phyloP scores from a whole-genome alignment of 2,113 vertebrate species.

The Odontophorus gujanensis region DNA sequence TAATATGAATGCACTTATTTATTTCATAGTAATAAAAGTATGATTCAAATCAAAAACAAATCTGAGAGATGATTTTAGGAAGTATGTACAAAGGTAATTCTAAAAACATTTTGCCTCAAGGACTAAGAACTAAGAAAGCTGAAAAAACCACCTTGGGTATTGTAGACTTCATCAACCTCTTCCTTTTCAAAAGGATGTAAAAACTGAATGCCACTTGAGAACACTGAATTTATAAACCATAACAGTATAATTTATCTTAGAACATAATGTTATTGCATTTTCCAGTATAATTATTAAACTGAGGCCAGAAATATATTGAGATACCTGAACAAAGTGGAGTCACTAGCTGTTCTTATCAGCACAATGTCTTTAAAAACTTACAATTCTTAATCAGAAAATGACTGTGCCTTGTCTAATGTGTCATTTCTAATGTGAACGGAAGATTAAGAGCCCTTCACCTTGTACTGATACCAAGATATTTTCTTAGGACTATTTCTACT shows the following conservation, averaged over 20 bases:
- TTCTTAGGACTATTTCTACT: rapidly evolving
- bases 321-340: background rate
- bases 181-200: background rate
- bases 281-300: constrained; percentile 11
- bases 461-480: background rate
- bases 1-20: constrained; percentile 38
- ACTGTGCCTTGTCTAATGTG: background rate
- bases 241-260: background rate
- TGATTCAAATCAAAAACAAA: constrained; percentile 32
- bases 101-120: constrained; percentile 9
- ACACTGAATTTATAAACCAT: constrained; percentile 5
- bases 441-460: background rate
- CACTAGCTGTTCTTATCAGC: background rate
- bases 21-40: constrained; percentile 24
- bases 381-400: background rate
- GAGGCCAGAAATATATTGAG: background rate
- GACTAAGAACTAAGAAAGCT: background rate
- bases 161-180: background rate
- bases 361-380: background rate
- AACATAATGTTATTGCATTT: constrained; percentile 12
- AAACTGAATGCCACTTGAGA: background rate
- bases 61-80: constrained; percentile 1
- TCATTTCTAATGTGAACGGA: background rate
- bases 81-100: constrained; percentile 27
- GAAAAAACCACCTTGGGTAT: background rate